Conservation (phyloP, 2,888 invertebrate species). For the Sepioteuthis lessoniana region DNA sequence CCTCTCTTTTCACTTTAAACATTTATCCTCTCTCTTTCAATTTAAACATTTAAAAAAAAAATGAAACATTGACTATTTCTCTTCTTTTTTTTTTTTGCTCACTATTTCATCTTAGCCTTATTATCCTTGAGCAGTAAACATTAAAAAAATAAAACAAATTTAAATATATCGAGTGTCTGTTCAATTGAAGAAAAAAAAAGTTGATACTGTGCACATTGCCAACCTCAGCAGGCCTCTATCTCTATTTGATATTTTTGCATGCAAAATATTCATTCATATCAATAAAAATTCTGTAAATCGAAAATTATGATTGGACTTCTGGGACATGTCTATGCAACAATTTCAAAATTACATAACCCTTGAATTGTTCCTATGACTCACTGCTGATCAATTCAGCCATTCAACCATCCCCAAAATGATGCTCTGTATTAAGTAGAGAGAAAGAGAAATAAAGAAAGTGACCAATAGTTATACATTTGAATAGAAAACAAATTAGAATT, state of each 20-base stretch:
- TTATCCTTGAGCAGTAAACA: background rate
- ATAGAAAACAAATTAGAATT: background rate
- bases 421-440: too few species aligned
- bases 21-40: too few species aligned
- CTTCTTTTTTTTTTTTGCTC: background rate
- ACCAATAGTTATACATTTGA: background rate
- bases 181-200: background rate
- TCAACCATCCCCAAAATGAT: background rate
- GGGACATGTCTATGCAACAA: slow-evolving; percentile 33
- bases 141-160: background rate
- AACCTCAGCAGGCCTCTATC: background rate
- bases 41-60: too few species aligned
- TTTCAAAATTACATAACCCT: background rate
- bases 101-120: background rate
- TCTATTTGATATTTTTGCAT: background rate
- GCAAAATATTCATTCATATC: slow-evolving; percentile 15
- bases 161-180: background rate
- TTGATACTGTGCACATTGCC: slow-evolving; percentile 1
- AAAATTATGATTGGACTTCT: background rate
- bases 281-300: background rate
- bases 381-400: background rate
- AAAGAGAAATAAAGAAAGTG: background rate
- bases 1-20: too few species aligned
- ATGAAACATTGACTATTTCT: background rate
- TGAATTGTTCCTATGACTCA: background rate